Evolutionary conservation across 2,888 invertebrate species (phyloP).

Genomic region (Aromia moschata): DNA sequence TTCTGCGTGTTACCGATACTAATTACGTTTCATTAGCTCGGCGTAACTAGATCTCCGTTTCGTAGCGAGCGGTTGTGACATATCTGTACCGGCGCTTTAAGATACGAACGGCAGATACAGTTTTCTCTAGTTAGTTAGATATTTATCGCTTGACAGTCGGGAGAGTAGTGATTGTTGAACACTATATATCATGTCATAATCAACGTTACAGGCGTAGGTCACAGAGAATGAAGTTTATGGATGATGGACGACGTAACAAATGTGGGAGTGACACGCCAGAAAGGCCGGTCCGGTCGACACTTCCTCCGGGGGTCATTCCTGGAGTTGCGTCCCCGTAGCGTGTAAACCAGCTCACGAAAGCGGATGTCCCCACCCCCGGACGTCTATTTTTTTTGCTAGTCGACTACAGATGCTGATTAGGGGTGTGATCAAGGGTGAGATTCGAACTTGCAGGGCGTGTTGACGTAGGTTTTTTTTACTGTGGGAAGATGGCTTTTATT

Average conservation of each 20-base stretch:
- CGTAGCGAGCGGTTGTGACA: slow-evolving; percentile 26
- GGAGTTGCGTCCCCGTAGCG: slow-evolving; percentile 35
- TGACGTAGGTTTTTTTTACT: too few relatives aligned
- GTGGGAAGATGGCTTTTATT: too few relatives aligned
- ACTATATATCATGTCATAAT: slow-evolving; percentile 46
- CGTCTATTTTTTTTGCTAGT: slow-evolving; percentile 26
- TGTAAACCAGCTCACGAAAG: slow-evolving; percentile 33
- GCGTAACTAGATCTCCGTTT: slow-evolving; percentile 7
- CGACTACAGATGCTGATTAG: slow-evolving; percentile 16
- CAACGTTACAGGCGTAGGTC: slow-evolving; percentile 45
- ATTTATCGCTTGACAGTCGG: slow-evolving; percentile 35
- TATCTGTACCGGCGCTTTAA: slow-evolving; percentile 21
- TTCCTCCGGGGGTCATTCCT: slow-evolving; percentile 43
- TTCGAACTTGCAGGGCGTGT: slow-evolving; percentile 7
- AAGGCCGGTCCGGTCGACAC: slow-evolving; percentile 46
- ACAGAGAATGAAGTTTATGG: slow-evolving; percentile 44
- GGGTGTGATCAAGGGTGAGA: slow-evolving; percentile 6
- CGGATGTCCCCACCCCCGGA: slow-evolving; percentile 33
- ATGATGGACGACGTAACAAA: slow-evolving; percentile 48
- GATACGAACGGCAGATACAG: slow-evolving; percentile 25
- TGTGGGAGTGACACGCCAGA: slow-evolving; percentile 49
- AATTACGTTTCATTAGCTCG: slow-evolving; percentile 21
- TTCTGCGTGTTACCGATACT: slow-evolving; percentile 1
- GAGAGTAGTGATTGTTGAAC: slow-evolving; percentile 44
- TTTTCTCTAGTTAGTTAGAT: slow-evolving; percentile 36